phyloP scores from a whole-genome alignment of 2,888 invertebrate genomes.

The Oscheius sp. region DNA sequence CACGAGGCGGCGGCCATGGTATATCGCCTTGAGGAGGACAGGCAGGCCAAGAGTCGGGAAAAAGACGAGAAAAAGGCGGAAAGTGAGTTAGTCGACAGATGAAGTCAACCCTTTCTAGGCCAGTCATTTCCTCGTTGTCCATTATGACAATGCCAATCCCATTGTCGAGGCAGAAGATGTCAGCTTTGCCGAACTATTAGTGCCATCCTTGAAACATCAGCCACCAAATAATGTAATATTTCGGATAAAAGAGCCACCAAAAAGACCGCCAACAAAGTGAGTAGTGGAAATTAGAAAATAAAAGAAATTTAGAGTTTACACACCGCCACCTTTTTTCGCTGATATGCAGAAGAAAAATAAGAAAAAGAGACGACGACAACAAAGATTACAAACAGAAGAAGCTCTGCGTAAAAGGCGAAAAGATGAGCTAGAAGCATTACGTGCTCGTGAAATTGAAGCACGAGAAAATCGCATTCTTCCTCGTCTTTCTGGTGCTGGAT shows the following conservation, averaged over 20 bases:
- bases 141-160: slow-evolving; percentile 29
- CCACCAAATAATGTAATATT: slow-evolving; percentile 42
- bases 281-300: not conserved
- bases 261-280: not conserved
- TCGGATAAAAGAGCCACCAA: not conserved
- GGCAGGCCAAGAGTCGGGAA: slow-evolving; percentile 67
- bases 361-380: slow-evolving; percentile 39
- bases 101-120: slow-evolving; percentile 13
- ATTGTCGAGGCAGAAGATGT: not conserved
- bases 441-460: slow-evolving; percentile 9
- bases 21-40: slow-evolving; percentile 67
- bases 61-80: slow-evolving; percentile 61
- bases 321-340: not conserved
- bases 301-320: not conserved
- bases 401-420: slow-evolving; percentile 20
- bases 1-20: slow-evolving; percentile 55
- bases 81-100: slow-evolving; percentile 38
- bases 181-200: slow-evolving; percentile 36
- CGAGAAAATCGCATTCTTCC: slow-evolving; percentile 3
- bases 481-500: slow-evolving; percentile 35
- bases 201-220: slow-evolving; percentile 45
- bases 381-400: slow-evolving; percentile 31
- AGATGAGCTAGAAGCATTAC: slow-evolving; percentile 21
- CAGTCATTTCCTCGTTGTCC: slow-evolving; percentile 40
- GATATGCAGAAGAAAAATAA: slow-evolving; percentile 38